Conservation (phyloP, 2,113 vertebrate genomes). For the Sceloporus tristichus region DNA sequence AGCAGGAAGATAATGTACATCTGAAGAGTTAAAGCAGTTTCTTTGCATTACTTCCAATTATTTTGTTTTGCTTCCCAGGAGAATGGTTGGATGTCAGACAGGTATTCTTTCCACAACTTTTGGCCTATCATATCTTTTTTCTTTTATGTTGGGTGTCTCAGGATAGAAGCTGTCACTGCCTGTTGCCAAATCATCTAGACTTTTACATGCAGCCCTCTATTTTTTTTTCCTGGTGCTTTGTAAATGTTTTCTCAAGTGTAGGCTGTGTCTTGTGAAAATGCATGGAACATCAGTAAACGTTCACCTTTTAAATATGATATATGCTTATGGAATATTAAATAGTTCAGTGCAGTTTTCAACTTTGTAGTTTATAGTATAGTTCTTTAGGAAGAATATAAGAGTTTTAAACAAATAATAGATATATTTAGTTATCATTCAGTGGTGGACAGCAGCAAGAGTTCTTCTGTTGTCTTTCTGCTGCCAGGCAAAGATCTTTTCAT, state of each 20-base stretch:
- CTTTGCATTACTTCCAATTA: background rate
- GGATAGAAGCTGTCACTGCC: background rate
- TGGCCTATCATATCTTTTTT: accelerated
- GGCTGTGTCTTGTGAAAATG: background rate
- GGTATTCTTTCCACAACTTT: background rate
- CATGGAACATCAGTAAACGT: background rate
- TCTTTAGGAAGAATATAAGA: background rate
- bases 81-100: background rate
- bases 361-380: background rate
- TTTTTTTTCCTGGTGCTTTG: background rate
- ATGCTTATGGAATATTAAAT: constrained; percentile 25
- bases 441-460: no score
- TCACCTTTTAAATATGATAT: constrained; percentile 20
- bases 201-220: background rate
- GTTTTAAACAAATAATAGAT: constrained; percentile 5
- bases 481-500: no score
- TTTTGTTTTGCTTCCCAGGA: background rate
- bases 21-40: background rate
- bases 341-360: background rate
- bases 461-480: no score
- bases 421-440: no score
- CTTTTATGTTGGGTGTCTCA: accelerated
- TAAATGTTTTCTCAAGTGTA: constrained; percentile 35
- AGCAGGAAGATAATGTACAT: background rate
- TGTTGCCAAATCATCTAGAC: background rate